A percentile compares a stretch with the other conserved stretches of the same genome.
phyloP scores from a whole-genome alignment of 2,113 vertebrate genomes.

The Calonectris borealis region DNA sequence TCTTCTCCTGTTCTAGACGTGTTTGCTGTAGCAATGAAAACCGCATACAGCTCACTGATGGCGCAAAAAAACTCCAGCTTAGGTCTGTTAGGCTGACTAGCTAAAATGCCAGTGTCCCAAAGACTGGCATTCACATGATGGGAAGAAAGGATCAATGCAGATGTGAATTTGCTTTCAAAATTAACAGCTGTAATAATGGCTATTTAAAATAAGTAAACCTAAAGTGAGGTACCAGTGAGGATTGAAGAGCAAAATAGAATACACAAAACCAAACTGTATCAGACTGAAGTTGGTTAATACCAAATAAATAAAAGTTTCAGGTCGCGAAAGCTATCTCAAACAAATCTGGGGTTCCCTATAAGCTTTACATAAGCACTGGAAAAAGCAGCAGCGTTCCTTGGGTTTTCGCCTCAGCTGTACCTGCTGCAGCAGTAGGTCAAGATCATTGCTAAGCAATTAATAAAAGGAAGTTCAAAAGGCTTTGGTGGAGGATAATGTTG shows the following conservation, averaged over 20 bases:
- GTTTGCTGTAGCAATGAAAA: background rate
- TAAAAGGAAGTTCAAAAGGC: background rate
- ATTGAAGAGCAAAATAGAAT: background rate
- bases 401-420: background rate
- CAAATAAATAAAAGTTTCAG: background rate
- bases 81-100: background rate
- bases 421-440: background rate
- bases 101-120: background rate
- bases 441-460: background rate
- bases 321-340: background rate
- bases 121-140: background rate
- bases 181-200: background rate
- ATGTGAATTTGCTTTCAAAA: background rate
- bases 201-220: background rate
- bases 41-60: background rate
- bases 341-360: background rate
- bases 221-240: background rate
- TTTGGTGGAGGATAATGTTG: background rate
- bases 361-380: background rate
- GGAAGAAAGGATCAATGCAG: background rate
- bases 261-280: rapidly evolving
- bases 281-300: background rate
- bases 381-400: background rate
- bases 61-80: background rate
- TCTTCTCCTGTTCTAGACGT: background rate